Base-by-base conservation (phyloP, 2,797 vertebrate genomes). In the Rhinella marina region DNA sequence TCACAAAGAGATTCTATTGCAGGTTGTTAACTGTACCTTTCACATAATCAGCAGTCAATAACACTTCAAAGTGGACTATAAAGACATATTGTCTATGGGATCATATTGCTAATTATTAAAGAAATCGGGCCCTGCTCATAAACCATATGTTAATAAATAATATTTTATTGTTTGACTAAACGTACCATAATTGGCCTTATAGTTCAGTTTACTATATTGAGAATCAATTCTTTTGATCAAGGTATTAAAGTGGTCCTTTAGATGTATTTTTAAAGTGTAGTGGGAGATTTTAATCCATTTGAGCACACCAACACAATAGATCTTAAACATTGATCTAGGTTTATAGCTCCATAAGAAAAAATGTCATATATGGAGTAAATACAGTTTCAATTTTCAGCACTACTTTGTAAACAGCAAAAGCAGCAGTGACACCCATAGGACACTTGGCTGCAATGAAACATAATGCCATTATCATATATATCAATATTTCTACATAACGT, bases 11-110 rank as follows among this genome's bases (percentile, higher is more conserved):
- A 79, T 68, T 61, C 61, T 52, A 21, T 64, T 80, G 61, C 85
- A 13, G 64, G 48, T 80, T 80, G 81, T 64, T 76, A 86, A 7
- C 48, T n/a, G 32, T 85, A 86, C 73, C 61, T 54, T 70, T 78
- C 19, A 70, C 62, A 64, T 66, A 68, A 80, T 86, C 76, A 86
- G 68, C 56, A 86, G 29, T 41, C 6, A 72, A 48, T 41, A 8
- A 21, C 62, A 80, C 64, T 80, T 80, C 59, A 68, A 86, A 80
- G 17, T 80, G 75, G 12, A 17, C 16, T 62, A 23, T 66, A 78
- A 29, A 70, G 61, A 50, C 7, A 64, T 13, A 70, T 16, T 19
- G 68, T 19, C 32, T 41, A 21, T 9, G 68, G 68, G 8, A 72
- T 72, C 16, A 41, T 72, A 41, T 72, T 72, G 2, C 68, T 41